phyloP scores from a whole-genome alignment of 1,140 invertebrate species.

The Cotesia glomerata region DNA sequence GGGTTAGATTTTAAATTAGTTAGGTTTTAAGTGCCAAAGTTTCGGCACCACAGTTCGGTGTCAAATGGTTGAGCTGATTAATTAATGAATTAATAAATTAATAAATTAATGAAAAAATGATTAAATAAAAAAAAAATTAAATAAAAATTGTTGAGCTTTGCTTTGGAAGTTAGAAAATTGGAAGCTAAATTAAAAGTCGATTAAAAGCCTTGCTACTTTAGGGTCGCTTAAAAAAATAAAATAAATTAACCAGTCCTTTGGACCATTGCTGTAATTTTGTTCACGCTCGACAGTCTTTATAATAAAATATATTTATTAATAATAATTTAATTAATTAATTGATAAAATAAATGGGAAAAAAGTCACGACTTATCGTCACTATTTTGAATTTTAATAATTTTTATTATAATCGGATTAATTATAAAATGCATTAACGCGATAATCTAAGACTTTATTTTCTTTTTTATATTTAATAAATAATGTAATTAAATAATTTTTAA shows the following conservation, averaged over 20 bases:
- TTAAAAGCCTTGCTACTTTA: neutral
- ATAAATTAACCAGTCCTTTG: neutral
- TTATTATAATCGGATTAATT: neutral
- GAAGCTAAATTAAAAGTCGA: neutral
- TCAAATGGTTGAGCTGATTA: neutral
- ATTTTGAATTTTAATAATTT: conserved; percentile 6
- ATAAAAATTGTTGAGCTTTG: neutral
- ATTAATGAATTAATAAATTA: neutral
- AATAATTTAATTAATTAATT: too few relatives aligned
- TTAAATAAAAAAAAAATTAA: neutral
- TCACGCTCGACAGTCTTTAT: too few relatives aligned
- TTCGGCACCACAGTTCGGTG: too few relatives aligned
- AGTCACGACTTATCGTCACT: conserved; percentile 26
- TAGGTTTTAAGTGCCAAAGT: too few relatives aligned
- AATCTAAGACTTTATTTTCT: conserved; percentile 12
- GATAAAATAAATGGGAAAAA: conserved; percentile 26
- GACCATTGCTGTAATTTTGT: neutral
- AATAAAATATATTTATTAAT: too few relatives aligned
- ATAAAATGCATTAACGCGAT: neutral
- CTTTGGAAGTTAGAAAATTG: neutral
- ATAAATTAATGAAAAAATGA: neutral
- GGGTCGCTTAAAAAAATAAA: neutral
- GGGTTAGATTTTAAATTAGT: too few relatives aligned
- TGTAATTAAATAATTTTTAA: too few relatives aligned
- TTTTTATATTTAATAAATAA: neutral